Base-by-base conservation (phyloP, 2,888 invertebrate species). In the Dryobota labecula region DNA sequence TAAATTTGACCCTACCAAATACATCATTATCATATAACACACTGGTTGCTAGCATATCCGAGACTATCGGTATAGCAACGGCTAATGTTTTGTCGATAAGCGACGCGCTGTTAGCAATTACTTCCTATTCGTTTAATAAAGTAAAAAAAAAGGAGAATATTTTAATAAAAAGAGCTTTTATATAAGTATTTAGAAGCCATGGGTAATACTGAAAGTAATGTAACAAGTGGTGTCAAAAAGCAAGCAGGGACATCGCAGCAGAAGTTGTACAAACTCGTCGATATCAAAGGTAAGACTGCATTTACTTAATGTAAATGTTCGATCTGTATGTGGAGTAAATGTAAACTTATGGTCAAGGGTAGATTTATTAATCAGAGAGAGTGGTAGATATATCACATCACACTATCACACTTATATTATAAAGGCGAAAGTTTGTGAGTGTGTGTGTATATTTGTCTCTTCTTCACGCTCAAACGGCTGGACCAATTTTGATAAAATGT, bases 221-320 rank as follows among this genome's bases (percentile, higher is more conserved):
- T 99, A 1, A 98, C 98, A 0, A 98, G 98, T 92, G 99, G 99
- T 56, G 99, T 99, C 27, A 99, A 99, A 92, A 99, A 99, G 84
- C 99, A 99, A 92, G 99, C 99, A 4, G 98, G 98, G 33, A 97
- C 98, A 20, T 98, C 98, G 3, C 97, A 97, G 38, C 98, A 98
- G 90, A 97, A 98, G 66, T 96, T 99, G 64, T 99, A 99, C 91
- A 98, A 98, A 90, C 96, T 99, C 60, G 98, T 98, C 9, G 98
- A 99, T 94, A 95, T 99, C 68, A 99, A 99, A 97, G 99, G 98
- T 97, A 94, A 90, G 87, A 36, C 4, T n/a, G 4, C 13, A 27
- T 60, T 60, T 24, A 38, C 1, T 11, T 11, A 11, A 38, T 9
- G 27, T 18, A 18, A 30, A 53, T 53, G 8, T 36, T 36, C 36